These are phyloP conservation scores for Lutraria rhynchaena DNA, from an alignment of 1,140 invertebrate species.

Conservation along the genomic window DNA sequence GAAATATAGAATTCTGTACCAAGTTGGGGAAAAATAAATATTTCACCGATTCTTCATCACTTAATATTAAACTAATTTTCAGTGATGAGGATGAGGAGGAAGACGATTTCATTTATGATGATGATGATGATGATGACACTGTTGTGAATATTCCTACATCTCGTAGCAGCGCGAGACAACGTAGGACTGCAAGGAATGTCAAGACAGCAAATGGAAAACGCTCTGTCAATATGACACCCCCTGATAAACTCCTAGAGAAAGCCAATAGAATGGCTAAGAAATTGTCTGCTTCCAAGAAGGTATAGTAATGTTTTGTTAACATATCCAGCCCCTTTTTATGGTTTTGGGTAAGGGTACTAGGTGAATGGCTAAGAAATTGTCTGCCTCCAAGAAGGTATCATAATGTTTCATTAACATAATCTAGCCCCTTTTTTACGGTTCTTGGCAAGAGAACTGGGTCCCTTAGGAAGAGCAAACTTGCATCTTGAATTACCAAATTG, in stretches of 20 bases:
- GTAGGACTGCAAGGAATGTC: slow-evolving; percentile 46
- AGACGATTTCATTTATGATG: slow-evolving; percentile 50
- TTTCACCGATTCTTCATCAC: neutral
- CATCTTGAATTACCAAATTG: too few species aligned
- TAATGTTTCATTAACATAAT: too few species aligned
- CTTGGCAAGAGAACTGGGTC: too few species aligned
- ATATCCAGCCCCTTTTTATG: too few species aligned
- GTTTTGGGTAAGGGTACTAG: too few species aligned
- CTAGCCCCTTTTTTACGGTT: too few species aligned
- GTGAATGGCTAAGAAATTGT: slow-evolving; percentile 68
- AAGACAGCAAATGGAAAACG: slow-evolving; percentile 67
- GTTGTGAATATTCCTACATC: slow-evolving; percentile 13
- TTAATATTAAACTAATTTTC: neutral
- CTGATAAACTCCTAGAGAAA: slow-evolving; percentile 70
- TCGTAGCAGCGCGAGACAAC: slow-evolving; percentile 23
- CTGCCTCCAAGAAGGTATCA: slow-evolving; percentile 69
- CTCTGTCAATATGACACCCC: slow-evolving; percentile 77
- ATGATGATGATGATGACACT: slow-evolving; percentile 52
- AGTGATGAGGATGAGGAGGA: slow-evolving; percentile 38
- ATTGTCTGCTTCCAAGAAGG: slow-evolving; percentile 70
- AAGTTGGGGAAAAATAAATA: neutral
- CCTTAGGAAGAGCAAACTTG: too few species aligned
- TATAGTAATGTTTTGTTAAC: too few species aligned
- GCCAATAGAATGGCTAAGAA: slow-evolving; percentile 68
- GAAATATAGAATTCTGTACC: neutral